phyloP scores from a whole-genome alignment of 2,113 vertebrate species.

The Tragelaphus scriptus region DNA sequence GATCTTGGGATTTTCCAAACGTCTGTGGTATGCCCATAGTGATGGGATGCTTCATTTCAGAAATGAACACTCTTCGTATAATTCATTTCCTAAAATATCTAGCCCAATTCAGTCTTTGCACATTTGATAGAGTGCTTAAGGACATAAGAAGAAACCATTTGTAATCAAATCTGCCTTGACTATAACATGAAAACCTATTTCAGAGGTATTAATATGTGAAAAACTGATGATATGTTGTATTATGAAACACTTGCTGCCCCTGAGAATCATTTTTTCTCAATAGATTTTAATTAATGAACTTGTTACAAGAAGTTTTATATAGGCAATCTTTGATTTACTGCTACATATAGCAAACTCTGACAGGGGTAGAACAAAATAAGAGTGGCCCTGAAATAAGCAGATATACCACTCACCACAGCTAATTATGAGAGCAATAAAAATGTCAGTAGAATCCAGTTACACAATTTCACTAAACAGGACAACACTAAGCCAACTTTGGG shows the following conservation, averaged over 20 bases:
- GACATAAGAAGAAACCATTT: background rate
- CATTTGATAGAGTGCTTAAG: background rate
- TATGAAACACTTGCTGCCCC: background rate
- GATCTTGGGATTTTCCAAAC: background rate
- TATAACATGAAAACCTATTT: background rate
- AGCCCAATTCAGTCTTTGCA: background rate
- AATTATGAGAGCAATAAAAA: background rate
- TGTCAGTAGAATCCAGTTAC: background rate
- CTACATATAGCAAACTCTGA: background rate
- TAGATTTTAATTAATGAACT: slow-evolving; percentile 1
- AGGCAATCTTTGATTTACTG: background rate
- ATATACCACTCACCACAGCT: background rate
- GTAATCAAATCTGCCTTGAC: background rate
- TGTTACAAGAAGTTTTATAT: background rate
- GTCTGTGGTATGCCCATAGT: background rate
- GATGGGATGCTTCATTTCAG: background rate
- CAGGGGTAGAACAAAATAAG: background rate
- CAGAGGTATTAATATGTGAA: background rate
- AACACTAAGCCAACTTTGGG: background rate
- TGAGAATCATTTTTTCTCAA: background rate
- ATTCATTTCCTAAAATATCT: slow-evolving; percentile 4
- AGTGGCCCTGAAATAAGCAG: background rate
- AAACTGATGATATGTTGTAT: background rate
- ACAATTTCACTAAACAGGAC: background rate
- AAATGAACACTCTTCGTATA: background rate